Conservation (phyloP, 1,140 invertebrate genomes). For the Calycopis cecrops region DNA sequence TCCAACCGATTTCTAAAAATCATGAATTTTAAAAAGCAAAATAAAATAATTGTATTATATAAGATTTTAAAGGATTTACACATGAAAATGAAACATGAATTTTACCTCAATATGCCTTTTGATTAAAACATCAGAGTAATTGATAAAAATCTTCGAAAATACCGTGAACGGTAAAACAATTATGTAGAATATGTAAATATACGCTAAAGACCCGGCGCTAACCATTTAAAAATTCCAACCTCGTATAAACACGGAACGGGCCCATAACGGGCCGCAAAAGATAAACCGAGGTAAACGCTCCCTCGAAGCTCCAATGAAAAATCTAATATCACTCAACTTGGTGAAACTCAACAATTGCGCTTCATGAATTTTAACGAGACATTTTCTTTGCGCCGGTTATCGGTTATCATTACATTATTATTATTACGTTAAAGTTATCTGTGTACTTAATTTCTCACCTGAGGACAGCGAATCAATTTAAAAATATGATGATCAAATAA, state of each 20-base stretch:
- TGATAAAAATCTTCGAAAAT: neutral
- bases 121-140: neutral
- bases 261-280: neutral
- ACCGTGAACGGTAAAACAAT: neutral
- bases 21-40: too few species aligned
- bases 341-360: constrained; percentile 52
- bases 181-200: neutral
- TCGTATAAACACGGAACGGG: neutral
- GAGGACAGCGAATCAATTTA: constrained; percentile 11
- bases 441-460: constrained; percentile 41
- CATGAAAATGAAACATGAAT: neutral
- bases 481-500: neutral
- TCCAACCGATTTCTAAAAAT: too few species aligned
- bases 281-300: constrained; percentile 6
- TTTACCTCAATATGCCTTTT: neutral
- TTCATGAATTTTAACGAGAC: constrained; percentile 62
- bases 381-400: constrained; percentile 51
- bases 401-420: too few species aligned
- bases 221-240: constrained; percentile 4
- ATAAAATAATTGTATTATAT: too few species aligned
- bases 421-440: constrained; percentile 44
- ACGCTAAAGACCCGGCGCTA: neutral
- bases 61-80: too few species aligned
- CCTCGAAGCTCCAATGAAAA: constrained; percentile 37
- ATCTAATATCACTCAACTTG: constrained; percentile 57